Conservation (phyloP, 2,113 vertebrate species). For the Camelus bactrianus region DNA sequence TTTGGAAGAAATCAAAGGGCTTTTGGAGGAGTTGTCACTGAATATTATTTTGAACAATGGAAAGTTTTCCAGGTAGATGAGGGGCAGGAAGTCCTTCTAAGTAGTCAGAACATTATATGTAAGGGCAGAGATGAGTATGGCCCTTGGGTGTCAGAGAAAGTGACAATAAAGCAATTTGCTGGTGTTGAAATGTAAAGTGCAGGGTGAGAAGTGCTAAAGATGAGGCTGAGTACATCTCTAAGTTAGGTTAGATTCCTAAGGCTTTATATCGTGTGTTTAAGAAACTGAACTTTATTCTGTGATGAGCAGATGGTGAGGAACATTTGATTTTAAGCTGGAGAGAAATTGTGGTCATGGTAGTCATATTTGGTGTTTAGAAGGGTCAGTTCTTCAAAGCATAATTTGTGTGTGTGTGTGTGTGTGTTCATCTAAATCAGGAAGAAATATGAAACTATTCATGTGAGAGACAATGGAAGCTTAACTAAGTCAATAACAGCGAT, state of each 20-base stretch:
- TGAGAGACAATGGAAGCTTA: not conserved
- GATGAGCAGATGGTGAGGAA: not conserved
- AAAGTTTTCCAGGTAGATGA: not conserved
- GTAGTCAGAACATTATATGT: not conserved
- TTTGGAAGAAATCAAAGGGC: not conserved
- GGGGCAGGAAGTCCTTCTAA: not conserved
- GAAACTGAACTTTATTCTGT: not conserved
- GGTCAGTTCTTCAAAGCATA: not conserved
- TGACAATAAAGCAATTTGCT: not conserved
- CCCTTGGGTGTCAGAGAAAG: not conserved
- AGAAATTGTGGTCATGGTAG: not conserved
- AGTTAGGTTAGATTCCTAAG: not conserved
- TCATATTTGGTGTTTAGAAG: not conserved
- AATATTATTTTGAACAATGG: not conserved
- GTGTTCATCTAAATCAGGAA: not conserved
- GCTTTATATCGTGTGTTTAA: not conserved
- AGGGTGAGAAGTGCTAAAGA: not conserved
- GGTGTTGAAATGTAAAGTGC: not conserved
- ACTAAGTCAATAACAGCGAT: not conserved
- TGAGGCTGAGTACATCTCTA: not conserved
- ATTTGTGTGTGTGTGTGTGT: not conserved
- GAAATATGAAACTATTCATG: not conserved
- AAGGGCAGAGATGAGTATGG: not conserved
- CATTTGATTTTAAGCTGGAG: constrained; percentile 19
- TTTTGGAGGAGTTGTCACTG: not conserved